A percentile compares a stretch with the other conserved stretches of the same genome.
Evolutionary conservation across 2,113 vertebrate genomes (phyloP).

Genomic region (Tringa solitaria): DNA sequence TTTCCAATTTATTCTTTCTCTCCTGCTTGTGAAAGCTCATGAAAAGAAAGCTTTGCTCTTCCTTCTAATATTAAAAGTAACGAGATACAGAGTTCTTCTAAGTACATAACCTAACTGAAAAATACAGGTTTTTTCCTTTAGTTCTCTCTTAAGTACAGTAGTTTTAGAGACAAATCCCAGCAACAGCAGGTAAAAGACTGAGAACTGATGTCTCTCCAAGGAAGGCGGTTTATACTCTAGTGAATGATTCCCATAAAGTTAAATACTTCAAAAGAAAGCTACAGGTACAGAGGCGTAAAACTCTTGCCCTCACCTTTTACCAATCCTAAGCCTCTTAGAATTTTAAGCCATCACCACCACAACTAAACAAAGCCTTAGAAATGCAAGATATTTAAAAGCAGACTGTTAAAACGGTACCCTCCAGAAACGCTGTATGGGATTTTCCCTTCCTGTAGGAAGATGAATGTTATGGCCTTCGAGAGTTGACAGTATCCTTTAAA

Average conservation of each 20-base stretch:
- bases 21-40: neutral
- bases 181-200: neutral
- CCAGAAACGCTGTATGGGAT: neutral
- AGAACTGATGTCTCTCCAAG: neutral
- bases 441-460: conserved; percentile 26
- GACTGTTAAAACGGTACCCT: neutral
- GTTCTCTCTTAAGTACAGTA: neutral
- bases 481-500: conserved; percentile 51
- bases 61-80: neutral
- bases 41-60: neutral
- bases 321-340: neutral
- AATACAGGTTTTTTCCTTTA: neutral
- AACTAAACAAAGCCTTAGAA: neutral
- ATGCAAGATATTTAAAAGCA: neutral
- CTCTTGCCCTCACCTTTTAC: neutral
- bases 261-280: neutral
- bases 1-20: neutral
- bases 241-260: neutral
- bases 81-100: neutral
- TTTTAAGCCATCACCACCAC: neutral
- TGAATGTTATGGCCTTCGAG: conserved; percentile 18
- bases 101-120: neutral
- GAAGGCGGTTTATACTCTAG: neutral
- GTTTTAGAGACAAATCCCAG: neutral
- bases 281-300: neutral